Evolutionary conservation across 2,888 invertebrate genomes (phyloP).

Genomic region (Sicus ferrugineus): DNA sequence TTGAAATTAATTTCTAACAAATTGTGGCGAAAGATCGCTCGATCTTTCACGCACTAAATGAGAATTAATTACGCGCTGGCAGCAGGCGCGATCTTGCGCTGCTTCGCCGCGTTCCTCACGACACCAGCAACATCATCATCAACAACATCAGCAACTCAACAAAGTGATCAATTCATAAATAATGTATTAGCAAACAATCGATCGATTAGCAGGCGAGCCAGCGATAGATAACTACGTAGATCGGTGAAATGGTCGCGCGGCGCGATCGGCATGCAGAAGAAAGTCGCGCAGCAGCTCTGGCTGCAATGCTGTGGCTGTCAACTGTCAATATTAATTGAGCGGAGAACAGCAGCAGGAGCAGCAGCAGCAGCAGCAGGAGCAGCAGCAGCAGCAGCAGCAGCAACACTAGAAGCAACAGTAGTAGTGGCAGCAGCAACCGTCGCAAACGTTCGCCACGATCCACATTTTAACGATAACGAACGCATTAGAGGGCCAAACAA

Average conservation of each 20-base stretch:
- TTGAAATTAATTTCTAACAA: slow-evolving; percentile 31
- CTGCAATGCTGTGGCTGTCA: slow-evolving; percentile 19
- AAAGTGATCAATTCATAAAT: slow-evolving; percentile 59
- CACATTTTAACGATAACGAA: slow-evolving; percentile 19
- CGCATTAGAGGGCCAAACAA: slow-evolving; percentile 14
- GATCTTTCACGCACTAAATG: slow-evolving; percentile 50
- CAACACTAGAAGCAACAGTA: neutral
- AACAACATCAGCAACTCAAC: slow-evolving; percentile 36
- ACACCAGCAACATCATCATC: slow-evolving; percentile 31
- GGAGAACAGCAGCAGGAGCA: slow-evolving; percentile 28
- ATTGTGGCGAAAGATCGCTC: slow-evolving; percentile 23
- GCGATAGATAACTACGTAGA: neutral
- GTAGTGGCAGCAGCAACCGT: neutral
- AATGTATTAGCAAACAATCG: slow-evolving; percentile 46
- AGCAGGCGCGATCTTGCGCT: slow-evolving; percentile 14
- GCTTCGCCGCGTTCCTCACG: slow-evolving; percentile 22
- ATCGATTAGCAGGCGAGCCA: slow-evolving; percentile 42
- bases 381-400: neutral
- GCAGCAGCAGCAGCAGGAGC: slow-evolving; percentile 6
- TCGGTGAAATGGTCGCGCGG: too few relatives aligned
- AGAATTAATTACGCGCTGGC: slow-evolving; percentile 52
- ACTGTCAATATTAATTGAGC: slow-evolving; percentile 53
- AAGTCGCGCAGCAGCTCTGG: neutral
- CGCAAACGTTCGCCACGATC: slow-evolving; percentile 11
- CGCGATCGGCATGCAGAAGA: neutral